Base-by-base conservation (phyloP, 2,888 invertebrate genomes). In the Allophyes oxyacanthae region DNA sequence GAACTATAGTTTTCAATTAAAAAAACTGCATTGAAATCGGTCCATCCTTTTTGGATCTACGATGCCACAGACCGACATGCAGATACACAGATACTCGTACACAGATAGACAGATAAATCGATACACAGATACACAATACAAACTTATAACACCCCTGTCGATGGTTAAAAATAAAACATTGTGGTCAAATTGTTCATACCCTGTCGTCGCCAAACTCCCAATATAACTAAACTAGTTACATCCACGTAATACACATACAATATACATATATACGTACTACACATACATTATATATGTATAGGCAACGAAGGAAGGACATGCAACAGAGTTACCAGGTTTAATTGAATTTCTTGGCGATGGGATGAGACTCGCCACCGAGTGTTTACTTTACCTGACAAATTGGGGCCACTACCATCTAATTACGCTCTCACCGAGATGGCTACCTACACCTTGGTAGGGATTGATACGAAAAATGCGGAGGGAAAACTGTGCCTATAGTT, bases 281-380 rank as follows among this genome's bases (percentile, higher is more conserved):
- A n/a, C n/a, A 43, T 25, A 48, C 34, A 49, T 30, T 33, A 32
- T 41, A 44, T 9, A 45, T 15, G 7, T 54, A 40, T 28, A 43
- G 26, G 15, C 37, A 56, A 20, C 41, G 46, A 34, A 66, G 68
- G 63, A 72, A 80, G 81, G 74, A 79, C 81, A 78, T 84, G 84
- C 81, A 83, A 78, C 75, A 57, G 59, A 85, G 83, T 79, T 85
- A 83, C 82, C 82, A 81, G 81, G 67, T 75, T 73, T 86, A 89
- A 89, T 89, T 89, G 87, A 85, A 87, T 89, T 85, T 87, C 85
- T 86, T 78, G 74, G 68, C 76, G 78, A 77, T 72, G 79, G 72
- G 76, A 78, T 79, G 83, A 80, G 72, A 56, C 70, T 77, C 76
- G 78, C 80, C 77, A 77, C 75, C 63, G 73, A 65, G 78, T 84